Conservation (phyloP, 2,888 invertebrate species). For the Tineola bisselliella region DNA sequence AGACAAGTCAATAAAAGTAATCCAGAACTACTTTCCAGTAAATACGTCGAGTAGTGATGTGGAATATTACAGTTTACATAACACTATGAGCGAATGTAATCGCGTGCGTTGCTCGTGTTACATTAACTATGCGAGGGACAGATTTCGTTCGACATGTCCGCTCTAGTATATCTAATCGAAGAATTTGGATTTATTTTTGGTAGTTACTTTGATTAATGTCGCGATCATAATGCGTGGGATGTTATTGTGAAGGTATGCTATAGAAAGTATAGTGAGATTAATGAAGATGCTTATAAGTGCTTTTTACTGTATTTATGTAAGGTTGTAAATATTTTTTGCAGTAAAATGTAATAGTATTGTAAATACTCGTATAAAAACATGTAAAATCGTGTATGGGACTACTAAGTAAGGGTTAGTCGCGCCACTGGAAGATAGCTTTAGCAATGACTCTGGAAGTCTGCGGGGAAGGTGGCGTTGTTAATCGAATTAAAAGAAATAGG, state of each 20-base stretch:
- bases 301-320: slow-evolving; percentile 50
- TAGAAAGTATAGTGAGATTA: slow-evolving; percentile 28
- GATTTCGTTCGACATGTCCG: too few relatives aligned
- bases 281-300: slow-evolving; percentile 47
- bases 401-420: slow-evolving; percentile 34
- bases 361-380: slow-evolving; percentile 33
- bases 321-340: slow-evolving; percentile 64
- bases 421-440: slow-evolving; percentile 41
- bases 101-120: too few relatives aligned
- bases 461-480: not conserved
- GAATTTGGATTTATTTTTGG: too few relatives aligned
- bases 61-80: too few relatives aligned
- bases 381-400: slow-evolving; percentile 43
- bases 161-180: too few relatives aligned
- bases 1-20: too few relatives aligned
- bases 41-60: too few relatives aligned
- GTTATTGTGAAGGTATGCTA: not conserved
- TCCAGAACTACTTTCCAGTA: too few relatives aligned
- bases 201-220: too few relatives aligned
- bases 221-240: not conserved
- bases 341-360: slow-evolving; percentile 32
- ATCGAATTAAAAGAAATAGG: not conserved
- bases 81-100: too few relatives aligned
- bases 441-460: not conserved
- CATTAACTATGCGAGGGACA: too few relatives aligned